These are phyloP conservation scores for Manacus vitellinus DNA, from an alignment of 2,113 vertebrate genomes.

Conservation along the genomic window DNA sequence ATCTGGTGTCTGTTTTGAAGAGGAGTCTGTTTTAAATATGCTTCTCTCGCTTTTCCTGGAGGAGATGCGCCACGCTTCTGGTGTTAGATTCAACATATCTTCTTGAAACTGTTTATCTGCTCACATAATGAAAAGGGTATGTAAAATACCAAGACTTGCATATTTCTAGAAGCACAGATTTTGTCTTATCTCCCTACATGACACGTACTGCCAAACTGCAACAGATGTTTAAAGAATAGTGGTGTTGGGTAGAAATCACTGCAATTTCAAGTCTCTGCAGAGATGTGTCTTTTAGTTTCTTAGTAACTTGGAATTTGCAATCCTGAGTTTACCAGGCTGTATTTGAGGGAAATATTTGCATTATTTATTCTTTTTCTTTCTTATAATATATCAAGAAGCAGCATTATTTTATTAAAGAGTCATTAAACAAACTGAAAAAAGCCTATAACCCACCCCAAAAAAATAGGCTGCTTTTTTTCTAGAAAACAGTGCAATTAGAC, in stretches of 20 bases:
- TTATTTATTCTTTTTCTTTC: not conserved
- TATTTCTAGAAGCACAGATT: not conserved
- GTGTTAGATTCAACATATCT: not conserved
- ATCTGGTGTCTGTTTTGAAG: not conserved
- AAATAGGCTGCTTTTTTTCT: not conserved
- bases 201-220: not conserved
- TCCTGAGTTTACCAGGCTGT: not conserved
- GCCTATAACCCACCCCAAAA: not conserved
- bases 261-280: not conserved
- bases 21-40: not conserved
- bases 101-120: not conserved
- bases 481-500: not conserved
- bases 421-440: not conserved
- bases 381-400: not conserved
- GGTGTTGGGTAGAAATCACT: not conserved
- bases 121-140: not conserved
- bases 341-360: not conserved
- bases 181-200: not conserved
- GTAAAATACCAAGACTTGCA: not conserved
- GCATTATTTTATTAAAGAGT: not conserved
- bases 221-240: not conserved
- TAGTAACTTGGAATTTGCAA: not conserved
- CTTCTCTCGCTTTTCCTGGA: not conserved
- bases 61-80: rapidly evolving
- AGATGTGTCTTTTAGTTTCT: not conserved